Percentiles rank a stretch among this genome's conserved stretches.
phyloP scores from a whole-genome alignment of 64 coral and sea anemone species.

The Stichodactyla mertensii region DNA sequence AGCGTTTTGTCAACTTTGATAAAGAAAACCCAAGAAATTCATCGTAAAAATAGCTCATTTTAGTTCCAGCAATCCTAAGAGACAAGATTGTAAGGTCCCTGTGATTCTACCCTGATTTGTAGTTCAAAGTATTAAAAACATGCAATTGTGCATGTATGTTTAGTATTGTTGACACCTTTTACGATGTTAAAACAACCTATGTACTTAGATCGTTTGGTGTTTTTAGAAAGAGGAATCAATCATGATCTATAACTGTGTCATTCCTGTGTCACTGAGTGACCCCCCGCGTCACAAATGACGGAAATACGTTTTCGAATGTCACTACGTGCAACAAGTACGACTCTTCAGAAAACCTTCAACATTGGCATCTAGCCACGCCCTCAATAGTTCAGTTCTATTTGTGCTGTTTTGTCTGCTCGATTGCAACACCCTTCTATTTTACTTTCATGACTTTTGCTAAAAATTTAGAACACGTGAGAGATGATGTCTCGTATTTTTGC shows the following conservation, averaged over 20 bases:
- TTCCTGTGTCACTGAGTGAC: neutral
- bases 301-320: neutral
- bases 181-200: neutral
- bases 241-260: neutral
- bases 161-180: neutral
- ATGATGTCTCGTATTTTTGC: neutral
- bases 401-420: neutral
- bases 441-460: neutral
- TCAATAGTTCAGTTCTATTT: neutral
- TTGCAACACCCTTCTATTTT: neutral
- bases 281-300: neutral
- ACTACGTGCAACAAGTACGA: neutral
- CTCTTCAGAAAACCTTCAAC: neutral
- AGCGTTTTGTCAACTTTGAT: neutral
- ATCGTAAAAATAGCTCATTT: neutral
- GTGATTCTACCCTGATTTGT: too few relatives aligned
- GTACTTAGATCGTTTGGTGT: neutral
- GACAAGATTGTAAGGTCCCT: neutral
- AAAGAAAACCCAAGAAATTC: neutral
- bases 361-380: conserved; percentile 14
- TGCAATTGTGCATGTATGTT: neutral
- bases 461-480: neutral
- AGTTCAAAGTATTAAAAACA: too few relatives aligned
- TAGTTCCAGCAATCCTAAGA: neutral
- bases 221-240: neutral